Base-by-base conservation (phyloP, 2,888 invertebrate species). In the Epicampocera succincta region DNA sequence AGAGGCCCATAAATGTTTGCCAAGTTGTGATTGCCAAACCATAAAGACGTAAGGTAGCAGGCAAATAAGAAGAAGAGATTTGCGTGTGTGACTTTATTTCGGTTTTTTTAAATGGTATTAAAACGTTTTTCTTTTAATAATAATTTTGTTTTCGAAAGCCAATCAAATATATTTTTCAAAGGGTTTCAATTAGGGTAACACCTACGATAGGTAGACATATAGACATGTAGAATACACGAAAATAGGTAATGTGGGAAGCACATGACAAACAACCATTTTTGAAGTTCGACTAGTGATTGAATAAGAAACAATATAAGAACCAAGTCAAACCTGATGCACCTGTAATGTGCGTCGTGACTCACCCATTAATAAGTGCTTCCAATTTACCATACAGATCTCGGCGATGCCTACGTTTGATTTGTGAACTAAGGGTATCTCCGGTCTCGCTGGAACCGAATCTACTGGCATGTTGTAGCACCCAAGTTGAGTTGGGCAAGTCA, bases 351-450 rank as follows among this genome's bases (percentile, higher is more conserved):
- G 56, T 8, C 8, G 52, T 5, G 38, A 80, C 89, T 93, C 90
- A 95, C 96, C 94, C 94, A 87, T 94, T 92, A 90, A 96, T 92
- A 85, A 95, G 93, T 21, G 92, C 89, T 87, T 95, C 95, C 84
- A 96, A 85, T 86, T 94, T 94, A 68, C 92, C 92, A 87, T 95
- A 96, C 42, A 96, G 90, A 73, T 95, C 94, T 6, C 95, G 89
- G 1, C 95, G 92, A 86, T 93, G 93, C 65, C 95, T 91, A 54
- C 95, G 92, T 60, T 89, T 89, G 65, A 89, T 88, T 86, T 86
- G 92, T 12, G 92, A 89, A 9, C 92, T 84, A 0, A 92, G 91
- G 71, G 92, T 92, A 6, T 58, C 21, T 4, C 73, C 58, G 15
- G 61, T 11, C 13, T 48, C 69, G 1, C 69, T 56, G 13, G 44